Base-by-base conservation (phyloP, 2,888 invertebrate species). In the Subacronicta megacephala region DNA sequence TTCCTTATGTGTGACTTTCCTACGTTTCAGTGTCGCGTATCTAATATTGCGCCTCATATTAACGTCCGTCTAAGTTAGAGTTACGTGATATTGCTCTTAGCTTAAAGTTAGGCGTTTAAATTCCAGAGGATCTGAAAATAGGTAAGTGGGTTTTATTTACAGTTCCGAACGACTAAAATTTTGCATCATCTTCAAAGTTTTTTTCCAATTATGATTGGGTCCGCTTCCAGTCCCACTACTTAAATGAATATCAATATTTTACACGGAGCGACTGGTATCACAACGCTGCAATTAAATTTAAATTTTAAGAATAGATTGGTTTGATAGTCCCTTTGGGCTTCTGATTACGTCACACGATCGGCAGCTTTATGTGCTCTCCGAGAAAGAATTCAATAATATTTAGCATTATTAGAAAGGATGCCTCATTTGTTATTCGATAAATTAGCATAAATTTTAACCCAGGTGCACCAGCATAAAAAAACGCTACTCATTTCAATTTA, bases 1-100 rank as follows among this genome's bases (percentile, higher is more conserved):
- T 0, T 0, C 0, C 0, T 16, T 15, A 59, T 9, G 36, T 31
- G 47, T 54, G n/a, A 63, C 6, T 58, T 61, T 66, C 1, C 7
- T 4, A 17, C 9, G 13, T 38, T 0, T 12, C n/a, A 9, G 18
- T 6, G 18, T 18, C 2, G 5, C 31, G 43, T 59, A n/a, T n/a
- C n/a, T n/a, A 57, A 66, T 68, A 46, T 58, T 33, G 56, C 62
- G 62, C 73, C 73, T 71, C 18, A 18, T 10, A 7, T 17, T 56
- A 60, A 44, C 40, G 26, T 75, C 53, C 47, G 65, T 64, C 47
- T 38, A 63, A 46, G 35, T 59, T 35, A 17, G 35, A 31, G 54
- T 42, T 47, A 37, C 42, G 47, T 44, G 43, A 53, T 38, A 50
- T 68, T 75, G 72, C 62, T 53, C 44, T 61, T 58, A 41, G 40